phyloP scores from a whole-genome alignment of 2,797 vertebrate genomes.

The Bothrops alternatus region DNA sequence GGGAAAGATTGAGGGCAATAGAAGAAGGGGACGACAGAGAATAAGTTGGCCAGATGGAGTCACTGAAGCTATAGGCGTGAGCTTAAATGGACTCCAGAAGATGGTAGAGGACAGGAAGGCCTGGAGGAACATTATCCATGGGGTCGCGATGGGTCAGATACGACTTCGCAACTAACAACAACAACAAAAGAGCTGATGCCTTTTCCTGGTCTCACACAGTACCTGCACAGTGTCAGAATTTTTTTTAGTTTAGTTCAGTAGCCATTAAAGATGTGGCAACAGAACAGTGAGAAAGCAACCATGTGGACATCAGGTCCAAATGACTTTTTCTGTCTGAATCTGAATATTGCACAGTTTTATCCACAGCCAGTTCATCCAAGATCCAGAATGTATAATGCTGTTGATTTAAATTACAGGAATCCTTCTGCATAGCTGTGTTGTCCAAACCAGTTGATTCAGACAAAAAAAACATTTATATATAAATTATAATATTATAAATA shows the following conservation, averaged over 20 bases:
- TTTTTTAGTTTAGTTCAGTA: not conserved
- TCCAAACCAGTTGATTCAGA: constrained; percentile 41
- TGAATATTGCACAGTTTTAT: not conserved
- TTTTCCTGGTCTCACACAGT: not conserved
- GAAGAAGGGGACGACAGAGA: no score
- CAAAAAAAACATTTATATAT: not conserved
- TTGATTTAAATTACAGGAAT: not conserved
- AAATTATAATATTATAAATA: not conserved
- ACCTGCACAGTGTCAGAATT: not conserved
- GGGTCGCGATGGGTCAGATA: no score
- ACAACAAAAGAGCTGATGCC: not conserved
- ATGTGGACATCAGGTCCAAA: not conserved
- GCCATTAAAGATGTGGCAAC: not conserved
- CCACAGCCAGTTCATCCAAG: not conserved
- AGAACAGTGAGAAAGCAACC: not conserved
- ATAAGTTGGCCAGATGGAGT: no score
- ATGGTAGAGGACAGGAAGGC: no score
- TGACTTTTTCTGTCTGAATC: not conserved
- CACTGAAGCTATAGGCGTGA: no score
- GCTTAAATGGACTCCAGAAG: no score
- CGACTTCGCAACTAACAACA: no score
- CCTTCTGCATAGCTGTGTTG: not conserved
- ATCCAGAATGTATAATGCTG: not conserved
- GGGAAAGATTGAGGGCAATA: no score
- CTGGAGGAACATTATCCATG: no score